Base-by-base conservation (phyloP, 2,888 invertebrate genomes). In the Merodon equestris region DNA sequence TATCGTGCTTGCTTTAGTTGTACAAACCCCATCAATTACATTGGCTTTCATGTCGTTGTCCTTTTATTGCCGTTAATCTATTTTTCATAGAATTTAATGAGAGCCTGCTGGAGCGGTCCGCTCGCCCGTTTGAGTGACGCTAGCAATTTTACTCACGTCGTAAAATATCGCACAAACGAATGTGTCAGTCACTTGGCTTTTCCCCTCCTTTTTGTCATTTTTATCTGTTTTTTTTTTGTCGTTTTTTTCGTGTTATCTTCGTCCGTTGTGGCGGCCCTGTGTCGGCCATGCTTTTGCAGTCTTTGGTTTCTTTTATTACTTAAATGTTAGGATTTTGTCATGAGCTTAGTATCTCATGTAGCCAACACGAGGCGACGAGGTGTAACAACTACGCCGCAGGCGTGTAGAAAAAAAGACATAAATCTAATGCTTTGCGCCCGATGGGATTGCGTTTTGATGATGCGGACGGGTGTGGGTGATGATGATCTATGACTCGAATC, bases 41-140 rank as follows among this genome's bases (percentile, higher is more conserved):
- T 53, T 42, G 36, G 47, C 47, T 56, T 15, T 36, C 7, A 7
- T 66, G 57, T 45, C 63, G 64, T 47, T 70, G 63, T 75, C 75
- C 75, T 75, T 64, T 64, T 70, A 75, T 75, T 70, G 70, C 27
- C 51, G 53, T 64, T 63, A 70, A 70, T 70, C 75, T 64, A 58
- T 70, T 70, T 75, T 70, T 64, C 57, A 75, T 70, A 53, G 63
- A 75, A 70, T 70, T 70, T 58, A 75, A 70, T 58, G 70, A 74
- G 60, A 45, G 15, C 38, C 14, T 19, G 53, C 14, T 18, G 19
- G 54, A 3, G 51, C 7, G 7, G 27, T n/a, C n/a, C n/a, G n/a
- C n/a, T n/a, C n/a, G n/a, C n/a, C n/a, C n/a, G n/a, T 7, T 27
- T 27, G 27, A 27, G 45, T 44, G 57, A 15, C 12, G 45, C 44